Evolutionary conservation across 2,888 invertebrate species (phyloP), one percentile per base, ranked within the genome.

Genomic region (Megalurothrips usitatus): DNA sequence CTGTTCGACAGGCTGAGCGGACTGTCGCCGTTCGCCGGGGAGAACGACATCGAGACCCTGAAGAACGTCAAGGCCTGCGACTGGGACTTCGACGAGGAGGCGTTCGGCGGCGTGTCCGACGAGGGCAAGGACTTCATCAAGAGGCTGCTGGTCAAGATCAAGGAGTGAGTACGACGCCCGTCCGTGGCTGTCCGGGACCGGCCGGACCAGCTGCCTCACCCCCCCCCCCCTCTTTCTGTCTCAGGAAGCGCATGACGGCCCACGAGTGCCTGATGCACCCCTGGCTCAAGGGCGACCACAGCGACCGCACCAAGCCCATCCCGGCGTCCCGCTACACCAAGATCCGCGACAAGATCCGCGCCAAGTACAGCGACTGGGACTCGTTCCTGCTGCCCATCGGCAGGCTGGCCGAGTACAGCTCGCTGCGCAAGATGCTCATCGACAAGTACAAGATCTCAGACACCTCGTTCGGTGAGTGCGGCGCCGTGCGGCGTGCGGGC

Each of bases 101-200:
- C 97, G 12, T 99, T 99, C 91, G 90, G 92, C 43, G 92, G 94
- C 86, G 96, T 99, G 81, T 99, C 99, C 0, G 96, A 96, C 81
- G 97, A 98, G 87, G 99, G 95, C 85, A 98, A 96, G 90, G 99
- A 99, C 90, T 99, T 99, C 88, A 99, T 99, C 87, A 92, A 94
- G 84, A 92, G 95, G 86, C 91, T 99, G 82, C 91, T 99, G 19
- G 89, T 97, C 82, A 94, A 95, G 87, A 96, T 94, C 87, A 98
- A 98, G 89, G 96, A 97, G 94, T 96, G 88, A 90, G 93, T 90
- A 23, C 26, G n/a, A n/a, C 58, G 63, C 23, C 23, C 47, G 47
- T 12, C n/a, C 1, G 11, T 6, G 1, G 52, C 14, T 10, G 12
- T 26, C 52, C 52, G 63, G n/a, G 10, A n/a, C 6, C 63, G 14